Conservation (phyloP, 2,888 invertebrate genomes). For the Drosophila kambysellisi region DNA sequence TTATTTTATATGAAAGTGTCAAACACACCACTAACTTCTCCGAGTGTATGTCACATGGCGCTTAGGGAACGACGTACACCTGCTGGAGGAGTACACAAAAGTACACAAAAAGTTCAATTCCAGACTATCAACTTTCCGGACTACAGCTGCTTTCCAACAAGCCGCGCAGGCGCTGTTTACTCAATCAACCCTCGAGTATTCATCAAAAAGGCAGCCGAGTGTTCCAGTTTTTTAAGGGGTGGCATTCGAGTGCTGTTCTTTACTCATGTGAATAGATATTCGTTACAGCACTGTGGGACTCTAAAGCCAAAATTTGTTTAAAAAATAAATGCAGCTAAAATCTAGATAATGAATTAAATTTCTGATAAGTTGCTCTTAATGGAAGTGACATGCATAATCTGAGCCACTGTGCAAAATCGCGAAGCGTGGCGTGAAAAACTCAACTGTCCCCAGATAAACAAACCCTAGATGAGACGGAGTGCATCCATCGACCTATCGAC, state of each 20-base stretch:
- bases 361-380: neutral
- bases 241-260: conserved; percentile 2
- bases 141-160: conserved; percentile 26
- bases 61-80: conserved; percentile 3
- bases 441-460: neutral
- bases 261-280: neutral
- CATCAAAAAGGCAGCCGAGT: neutral
- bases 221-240: conserved; percentile 16
- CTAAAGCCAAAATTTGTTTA: neutral
- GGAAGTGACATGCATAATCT: neutral
- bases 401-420: neutral
- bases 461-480: neutral
- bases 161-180: conserved; percentile 31
- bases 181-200: conserved; percentile 30
- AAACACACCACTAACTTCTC: neutral
- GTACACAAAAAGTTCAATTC: conserved; percentile 9
- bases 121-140: conserved; percentile 28
- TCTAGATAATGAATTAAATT: neutral
- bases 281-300: neutral
- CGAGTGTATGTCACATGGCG: conserved; percentile 3
- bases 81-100: conserved; percentile 2
- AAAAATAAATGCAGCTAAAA: neutral
- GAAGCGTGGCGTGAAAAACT: neutral
- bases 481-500: conserved; percentile 31
- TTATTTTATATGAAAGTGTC: neutral